Percentiles rank a stretch among this genome's conserved stretches.
phyloP scores from a whole-genome alignment of 1,140 invertebrate species.

The Platorchestia sp. region DNA sequence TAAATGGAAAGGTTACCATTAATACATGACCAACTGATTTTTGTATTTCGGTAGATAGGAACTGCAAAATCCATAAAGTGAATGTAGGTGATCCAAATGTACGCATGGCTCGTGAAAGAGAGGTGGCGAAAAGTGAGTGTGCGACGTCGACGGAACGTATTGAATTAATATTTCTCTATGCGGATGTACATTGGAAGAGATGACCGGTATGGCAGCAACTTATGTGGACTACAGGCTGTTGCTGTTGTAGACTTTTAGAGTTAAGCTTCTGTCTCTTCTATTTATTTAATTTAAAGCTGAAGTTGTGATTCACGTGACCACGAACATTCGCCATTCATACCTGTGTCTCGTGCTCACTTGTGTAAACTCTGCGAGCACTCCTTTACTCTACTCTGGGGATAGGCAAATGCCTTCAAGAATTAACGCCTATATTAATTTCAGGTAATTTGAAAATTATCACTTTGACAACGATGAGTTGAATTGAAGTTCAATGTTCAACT shows the following conservation, averaged over 20 bases:
- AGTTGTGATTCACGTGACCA: too few relatives aligned
- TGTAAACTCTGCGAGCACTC: too few relatives aligned
- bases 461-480: too few relatives aligned
- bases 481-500: too few relatives aligned
- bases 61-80: not conserved
- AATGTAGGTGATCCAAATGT: too few relatives aligned
- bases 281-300: not conserved
- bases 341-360: too few relatives aligned
- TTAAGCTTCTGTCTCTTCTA: not conserved
- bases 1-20: not conserved
- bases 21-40: not conserved
- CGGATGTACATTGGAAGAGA: not conserved
- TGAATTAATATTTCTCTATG: not conserved
- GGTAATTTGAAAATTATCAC: too few relatives aligned
- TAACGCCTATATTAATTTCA: too few relatives aligned
- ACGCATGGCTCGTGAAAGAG: not conserved
- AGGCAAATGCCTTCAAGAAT: too few relatives aligned
- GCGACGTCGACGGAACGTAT: not conserved
- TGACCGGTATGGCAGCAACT: too few relatives aligned
- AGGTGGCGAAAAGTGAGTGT: not conserved
- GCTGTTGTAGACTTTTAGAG: not conserved
- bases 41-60: not conserved
- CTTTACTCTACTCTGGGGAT: too few relatives aligned
- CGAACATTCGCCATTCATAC: too few relatives aligned
- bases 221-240: not conserved